Percentiles rank a stretch among this genome's conserved stretches.
These are phyloP conservation scores for Holacanthus passer DNA, from an alignment of 2,113 vertebrate genomes.

Conservation along the genomic window DNA sequence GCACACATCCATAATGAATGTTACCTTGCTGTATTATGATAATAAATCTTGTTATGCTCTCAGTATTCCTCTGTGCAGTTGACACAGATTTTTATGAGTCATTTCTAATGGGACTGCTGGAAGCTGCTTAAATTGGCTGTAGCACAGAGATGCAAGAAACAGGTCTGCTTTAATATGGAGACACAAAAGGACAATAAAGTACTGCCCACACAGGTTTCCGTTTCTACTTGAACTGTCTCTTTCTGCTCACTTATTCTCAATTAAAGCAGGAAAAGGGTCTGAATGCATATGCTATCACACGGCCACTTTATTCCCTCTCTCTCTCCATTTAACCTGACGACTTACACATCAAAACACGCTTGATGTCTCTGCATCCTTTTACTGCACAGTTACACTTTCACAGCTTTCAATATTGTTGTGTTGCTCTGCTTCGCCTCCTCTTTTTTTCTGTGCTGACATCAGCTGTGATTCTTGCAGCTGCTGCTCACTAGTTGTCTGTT, in stretches of 20 bases:
- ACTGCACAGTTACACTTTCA: slow-evolving; percentile 40
- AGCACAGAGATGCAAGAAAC: slow-evolving; percentile 47
- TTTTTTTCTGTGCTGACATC: slow-evolving; percentile 3
- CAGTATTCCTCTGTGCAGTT: slow-evolving; percentile 44
- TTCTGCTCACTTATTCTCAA: slow-evolving; percentile 7
- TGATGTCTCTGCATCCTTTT: not conserved
- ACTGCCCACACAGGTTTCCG: slow-evolving; percentile 32
- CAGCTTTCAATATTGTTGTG: slow-evolving; percentile 44
- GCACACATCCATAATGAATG: slow-evolving; percentile 60
- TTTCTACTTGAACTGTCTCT: slow-evolving; percentile 36
- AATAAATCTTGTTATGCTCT: slow-evolving; percentile 56
- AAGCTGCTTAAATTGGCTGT: slow-evolving; percentile 59
- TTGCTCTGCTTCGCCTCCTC: slow-evolving; percentile 12
- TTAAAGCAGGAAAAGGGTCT: slow-evolving; percentile 21
- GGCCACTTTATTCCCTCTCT: not conserved
- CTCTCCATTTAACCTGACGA: slow-evolving; percentile 6
- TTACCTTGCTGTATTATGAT: slow-evolving; percentile 53
- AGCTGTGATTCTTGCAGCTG: slow-evolving; percentile 8
- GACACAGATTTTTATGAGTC: slow-evolving; percentile 70
- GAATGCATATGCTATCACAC: not conserved
- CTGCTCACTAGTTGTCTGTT: slow-evolving; percentile 20
- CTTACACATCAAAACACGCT: slow-evolving; percentile 18
- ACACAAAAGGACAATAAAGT: slow-evolving; percentile 55
- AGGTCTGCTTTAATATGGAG: slow-evolving; percentile 58
- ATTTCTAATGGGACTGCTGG: slow-evolving; percentile 60